Base-by-base conservation (phyloP, 1,140 invertebrate species). In the Periplaneta americana region DNA sequence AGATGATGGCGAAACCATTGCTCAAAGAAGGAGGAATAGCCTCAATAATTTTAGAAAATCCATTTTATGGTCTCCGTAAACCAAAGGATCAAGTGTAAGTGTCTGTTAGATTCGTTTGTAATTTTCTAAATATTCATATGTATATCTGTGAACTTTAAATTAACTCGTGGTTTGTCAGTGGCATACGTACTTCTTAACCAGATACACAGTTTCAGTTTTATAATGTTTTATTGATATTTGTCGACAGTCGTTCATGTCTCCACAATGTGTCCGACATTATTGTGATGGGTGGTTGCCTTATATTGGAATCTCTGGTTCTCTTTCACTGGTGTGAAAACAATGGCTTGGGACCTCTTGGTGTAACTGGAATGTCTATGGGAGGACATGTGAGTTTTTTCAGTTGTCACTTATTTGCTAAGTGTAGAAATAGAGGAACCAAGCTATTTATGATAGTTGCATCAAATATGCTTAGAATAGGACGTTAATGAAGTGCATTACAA, bases 281-380 rank as follows among this genome's bases (percentile, higher is more conserved):
- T 92, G 96, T 99, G 77, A 99, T 99, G 98, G 98, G 98, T 80
- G 98, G 96, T 34, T 97, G 97, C 87, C 89, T 99, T 75, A 97
- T 99, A 66, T 90, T 99, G 82, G 98, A 99, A 89, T 95, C 95
- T 13, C 89, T 98, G 80, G 97, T 96, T 33, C 90, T 99, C 78
- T 92, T 99, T 75, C 94, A 98, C 88, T 99, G 97, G 97, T 97
- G 96, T 86, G 95, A 98, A 88, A 90, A 92, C 78, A 91, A 96
- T 86, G 94, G 95, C 32, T 96, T 95, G 86, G 96, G 96, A 17
- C 98, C 98, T 0, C 89, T 99, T 9, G 97, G 97, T 76, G 91
- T 99, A 13, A 97, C 97, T 32, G 98, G 98, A n/a, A 92, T 99
- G 77, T 99, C 98, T n/a, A 99, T 99, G 98, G 98, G 98, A 81